Evolutionary conservation across 2,797 vertebrate genomes (phyloP).

Genomic region (Hapalemur alaotrensis): DNA sequence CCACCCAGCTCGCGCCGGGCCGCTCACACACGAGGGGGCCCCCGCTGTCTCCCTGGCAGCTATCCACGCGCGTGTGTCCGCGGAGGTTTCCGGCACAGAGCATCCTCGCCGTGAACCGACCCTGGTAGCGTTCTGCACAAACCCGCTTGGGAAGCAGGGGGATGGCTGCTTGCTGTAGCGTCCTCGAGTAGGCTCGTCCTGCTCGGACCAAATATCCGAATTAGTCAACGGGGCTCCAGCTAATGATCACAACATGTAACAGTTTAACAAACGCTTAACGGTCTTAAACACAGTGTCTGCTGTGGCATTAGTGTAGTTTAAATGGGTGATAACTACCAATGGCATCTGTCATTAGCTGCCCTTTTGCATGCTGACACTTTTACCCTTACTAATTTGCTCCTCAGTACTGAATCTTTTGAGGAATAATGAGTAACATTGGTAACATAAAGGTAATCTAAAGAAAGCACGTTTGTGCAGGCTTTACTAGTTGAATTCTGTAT

Average conservation of each 20-base stretch:
- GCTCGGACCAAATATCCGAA: constrained; percentile 15
- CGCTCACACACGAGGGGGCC: constrained; percentile 95
- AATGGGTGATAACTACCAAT: not conserved
- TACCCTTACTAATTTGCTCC: not conserved
- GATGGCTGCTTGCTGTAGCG: constrained; percentile 94
- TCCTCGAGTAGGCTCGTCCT: constrained; percentile 97
- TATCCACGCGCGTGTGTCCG: constrained; percentile 91
- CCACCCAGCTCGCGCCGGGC: constrained; percentile 91
- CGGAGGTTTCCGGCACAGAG: constrained; percentile 93
- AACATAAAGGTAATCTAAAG: not conserved
- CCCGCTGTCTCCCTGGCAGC: constrained; percentile 97
- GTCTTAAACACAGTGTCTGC: not conserved
- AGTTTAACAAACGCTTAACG: not conserved
- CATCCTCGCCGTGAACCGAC: constrained; percentile 95
- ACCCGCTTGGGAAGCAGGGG: constrained; percentile 91
- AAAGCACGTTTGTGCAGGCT: not conserved
- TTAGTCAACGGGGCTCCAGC: not conserved
- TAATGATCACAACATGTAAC: not conserved
- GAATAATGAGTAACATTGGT: not conserved
- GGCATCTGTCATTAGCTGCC: not conserved
- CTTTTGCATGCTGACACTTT: not conserved
- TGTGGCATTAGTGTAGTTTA: not conserved
- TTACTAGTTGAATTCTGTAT: not conserved
- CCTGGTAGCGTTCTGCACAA: constrained; percentile 92
- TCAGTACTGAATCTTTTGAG: not conserved